These are phyloP conservation scores for Damaliscus lunatus DNA, from an alignment of 2,113 vertebrate genomes.

Conservation along the genomic window DNA sequence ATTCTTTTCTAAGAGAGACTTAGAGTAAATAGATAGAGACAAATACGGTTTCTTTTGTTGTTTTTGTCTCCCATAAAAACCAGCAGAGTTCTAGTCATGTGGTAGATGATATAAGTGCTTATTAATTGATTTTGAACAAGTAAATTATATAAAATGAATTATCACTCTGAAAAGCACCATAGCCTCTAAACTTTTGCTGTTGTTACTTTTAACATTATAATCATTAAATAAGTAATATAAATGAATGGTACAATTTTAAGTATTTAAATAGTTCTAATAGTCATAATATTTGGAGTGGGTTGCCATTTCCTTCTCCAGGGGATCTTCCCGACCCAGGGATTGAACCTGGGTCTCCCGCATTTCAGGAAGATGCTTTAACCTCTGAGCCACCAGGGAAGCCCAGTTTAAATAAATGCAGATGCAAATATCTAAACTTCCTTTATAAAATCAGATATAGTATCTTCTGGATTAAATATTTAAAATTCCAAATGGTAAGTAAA, in stretches of 20 bases:
- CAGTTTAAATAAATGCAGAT: not conserved
- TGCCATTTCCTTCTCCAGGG: too few species aligned
- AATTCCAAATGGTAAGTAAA: not conserved
- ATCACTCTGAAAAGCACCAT: not conserved
- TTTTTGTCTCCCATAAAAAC: not conserved
- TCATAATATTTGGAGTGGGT: not conserved
- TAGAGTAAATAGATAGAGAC: not conserved
- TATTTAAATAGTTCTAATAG: constrained; percentile 25
- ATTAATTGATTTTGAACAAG: constrained; percentile 46
- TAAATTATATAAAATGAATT: constrained; percentile 32
- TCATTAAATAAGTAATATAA: constrained; percentile 35
- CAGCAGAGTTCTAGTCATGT: not conserved
- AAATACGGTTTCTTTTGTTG: not conserved
- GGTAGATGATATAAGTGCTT: not conserved
- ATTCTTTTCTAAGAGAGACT: not conserved
- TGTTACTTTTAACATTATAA: constrained; percentile 31
- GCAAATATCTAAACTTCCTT: constrained; percentile 2
- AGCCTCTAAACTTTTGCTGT: not conserved
- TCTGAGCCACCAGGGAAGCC: too few species aligned
- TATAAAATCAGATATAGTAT: not conserved
- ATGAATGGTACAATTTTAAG: constrained; percentile 24
- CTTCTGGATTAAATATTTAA: not conserved
- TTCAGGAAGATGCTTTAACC: too few species aligned
- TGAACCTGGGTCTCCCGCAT: too few species aligned
- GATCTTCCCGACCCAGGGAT: too few species aligned